Evolutionary conservation across 2,113 vertebrate species (phyloP).

Genomic region (Pyrgilauda ruficollis): DNA sequence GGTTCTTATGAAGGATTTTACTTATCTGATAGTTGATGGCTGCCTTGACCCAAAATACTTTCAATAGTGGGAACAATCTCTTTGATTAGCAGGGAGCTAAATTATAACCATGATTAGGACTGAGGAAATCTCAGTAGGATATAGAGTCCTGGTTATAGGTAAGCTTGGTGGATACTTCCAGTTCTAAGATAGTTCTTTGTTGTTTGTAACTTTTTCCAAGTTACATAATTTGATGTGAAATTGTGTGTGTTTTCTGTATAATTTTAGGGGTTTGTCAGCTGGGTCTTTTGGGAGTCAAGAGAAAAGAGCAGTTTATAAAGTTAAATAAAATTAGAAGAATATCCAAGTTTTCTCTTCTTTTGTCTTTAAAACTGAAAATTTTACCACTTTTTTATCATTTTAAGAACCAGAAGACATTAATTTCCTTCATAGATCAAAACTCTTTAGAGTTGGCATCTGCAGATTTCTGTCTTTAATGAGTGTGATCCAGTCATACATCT

Average conservation of each 20-base stretch:
- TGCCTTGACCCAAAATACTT: neutral
- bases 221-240: neutral
- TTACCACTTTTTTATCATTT: neutral
- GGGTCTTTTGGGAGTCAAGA: neutral
- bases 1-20: neutral
- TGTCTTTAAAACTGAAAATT: neutral
- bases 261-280: neutral
- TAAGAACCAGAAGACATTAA: neutral
- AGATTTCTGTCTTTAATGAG: neutral
- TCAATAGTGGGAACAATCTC: neutral
- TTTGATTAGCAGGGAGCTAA: neutral
- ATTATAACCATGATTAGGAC: neutral
- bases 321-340: neutral
- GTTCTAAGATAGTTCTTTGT: neutral
- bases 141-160: neutral
- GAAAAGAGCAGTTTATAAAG: neutral
- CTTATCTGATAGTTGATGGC: neutral
- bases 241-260: neutral
- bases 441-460: neutral
- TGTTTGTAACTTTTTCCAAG: neutral
- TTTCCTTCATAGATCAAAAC: neutral
- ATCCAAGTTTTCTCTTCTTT: neutral
- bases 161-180: neutral
- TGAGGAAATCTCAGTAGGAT: neutral
- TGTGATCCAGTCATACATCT: neutral